Percentiles rank a stretch among this genome's conserved stretches.
These are phyloP conservation scores for Luehdorfia chinensis DNA, from an alignment of 1,140 invertebrate genomes.

Conservation along the genomic window DNA sequence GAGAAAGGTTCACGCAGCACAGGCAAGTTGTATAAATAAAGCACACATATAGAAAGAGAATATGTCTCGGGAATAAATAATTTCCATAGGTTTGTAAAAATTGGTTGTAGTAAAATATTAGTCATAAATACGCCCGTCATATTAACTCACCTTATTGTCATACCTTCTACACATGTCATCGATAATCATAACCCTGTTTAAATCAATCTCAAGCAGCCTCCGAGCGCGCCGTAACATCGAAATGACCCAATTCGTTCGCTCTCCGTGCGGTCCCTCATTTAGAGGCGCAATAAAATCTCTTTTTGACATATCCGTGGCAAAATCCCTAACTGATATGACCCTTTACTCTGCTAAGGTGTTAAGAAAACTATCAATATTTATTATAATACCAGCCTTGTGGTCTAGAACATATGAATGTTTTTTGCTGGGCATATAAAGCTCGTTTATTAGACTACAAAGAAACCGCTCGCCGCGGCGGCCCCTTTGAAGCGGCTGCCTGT, in stretches of 20 bases:
- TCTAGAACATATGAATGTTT: slow-evolving; percentile 19
- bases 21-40: too few relatives aligned
- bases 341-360: slow-evolving; percentile 68
- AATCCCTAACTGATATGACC: slow-evolving; percentile 73
- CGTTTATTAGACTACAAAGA: slow-evolving; percentile 71
- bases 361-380: slow-evolving; percentile 34
- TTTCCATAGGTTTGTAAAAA: too few relatives aligned
- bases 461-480: slow-evolving; percentile 56
- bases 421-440: slow-evolving; percentile 19
- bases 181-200: slow-evolving; percentile 20
- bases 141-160: too few relatives aligned
- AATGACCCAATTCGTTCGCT: slow-evolving; percentile 52
- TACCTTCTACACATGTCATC: background rate
- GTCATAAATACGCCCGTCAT: too few relatives aligned
- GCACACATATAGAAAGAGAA: too few relatives aligned
- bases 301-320: slow-evolving; percentile 74
- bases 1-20: too few relatives aligned
- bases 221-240: slow-evolving; percentile 17
- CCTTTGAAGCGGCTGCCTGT: slow-evolving; percentile 62
- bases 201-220: slow-evolving; percentile 29
- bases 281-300: slow-evolving; percentile 65
- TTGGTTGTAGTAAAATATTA: too few relatives aligned
- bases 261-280: slow-evolving; percentile 63
- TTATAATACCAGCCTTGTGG: slow-evolving; percentile 18
- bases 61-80: too few relatives aligned